phyloP scores from a whole-genome alignment of 2,888 invertebrate genomes.

The Metacarcinus magister region DNA sequence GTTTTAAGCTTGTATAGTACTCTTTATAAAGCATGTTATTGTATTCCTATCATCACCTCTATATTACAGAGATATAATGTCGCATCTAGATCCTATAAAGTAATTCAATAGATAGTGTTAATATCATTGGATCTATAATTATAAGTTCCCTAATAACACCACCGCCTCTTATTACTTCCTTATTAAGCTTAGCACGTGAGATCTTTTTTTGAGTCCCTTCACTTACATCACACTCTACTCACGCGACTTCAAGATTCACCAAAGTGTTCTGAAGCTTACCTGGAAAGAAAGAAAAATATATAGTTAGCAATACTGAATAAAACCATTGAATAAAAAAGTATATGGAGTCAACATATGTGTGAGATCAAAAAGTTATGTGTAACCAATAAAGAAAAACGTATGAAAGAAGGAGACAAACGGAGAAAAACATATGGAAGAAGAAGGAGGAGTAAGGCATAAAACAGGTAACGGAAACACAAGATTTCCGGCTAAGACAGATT shows the following conservation, averaged over 20 bases:
- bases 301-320: neutral
- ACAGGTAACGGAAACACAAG: slow-evolving; percentile 9
- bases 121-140: neutral
- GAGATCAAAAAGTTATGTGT: neutral
- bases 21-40: neutral
- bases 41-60: too few species aligned
- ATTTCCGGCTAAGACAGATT: neutral
- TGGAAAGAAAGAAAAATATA: neutral
- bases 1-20: neutral
- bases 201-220: neutral
- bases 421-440: neutral
- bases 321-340: neutral
- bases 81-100: neutral
- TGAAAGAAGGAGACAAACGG: neutral
- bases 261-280: neutral
- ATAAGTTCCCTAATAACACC: neutral
- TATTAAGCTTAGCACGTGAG: neutral
- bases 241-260: neutral
- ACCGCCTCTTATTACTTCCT: neutral
- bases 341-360: neutral
- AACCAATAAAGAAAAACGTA: neutral
- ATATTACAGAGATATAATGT: neutral
- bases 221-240: neutral
- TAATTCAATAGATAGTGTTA: neutral
- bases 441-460: neutral